Percentiles rank a stretch among this genome's conserved stretches.
Evolutionary conservation across 2,888 invertebrate genomes (phyloP).

Genomic region (Lycaena phlaeas): DNA sequence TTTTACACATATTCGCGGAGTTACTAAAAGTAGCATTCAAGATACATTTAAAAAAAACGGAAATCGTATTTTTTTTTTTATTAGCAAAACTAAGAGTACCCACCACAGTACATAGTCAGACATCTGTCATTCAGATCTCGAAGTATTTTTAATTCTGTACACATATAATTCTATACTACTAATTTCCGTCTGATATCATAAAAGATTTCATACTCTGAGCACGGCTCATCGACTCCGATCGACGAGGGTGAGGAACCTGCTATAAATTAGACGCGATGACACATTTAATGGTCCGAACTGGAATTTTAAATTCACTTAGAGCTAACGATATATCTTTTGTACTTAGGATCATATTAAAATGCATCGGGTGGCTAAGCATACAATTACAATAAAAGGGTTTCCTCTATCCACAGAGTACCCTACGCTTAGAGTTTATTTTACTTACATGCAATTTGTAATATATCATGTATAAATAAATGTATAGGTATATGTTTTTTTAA

Average conservation of each 20-base stretch:
- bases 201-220: slow-evolving; percentile 41
- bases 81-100: too few species aligned
- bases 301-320: slow-evolving; percentile 45
- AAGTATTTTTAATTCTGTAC: not conserved
- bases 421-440: too few species aligned
- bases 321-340: slow-evolving; percentile 8
- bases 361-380: not conserved
- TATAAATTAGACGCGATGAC: slow-evolving; percentile 59
- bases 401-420: too few species aligned
- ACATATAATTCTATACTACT: slow-evolving; percentile 11
- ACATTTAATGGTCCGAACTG: slow-evolving; percentile 52
- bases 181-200: slow-evolving; percentile 11
- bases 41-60: too few species aligned
- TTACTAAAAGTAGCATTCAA: too few species aligned
- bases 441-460: too few species aligned
- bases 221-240: slow-evolving; percentile 67
- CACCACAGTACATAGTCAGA: too few species aligned
- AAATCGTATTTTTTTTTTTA: too few species aligned
- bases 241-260: slow-evolving; percentile 38
- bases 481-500: too few species aligned
- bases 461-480: too few species aligned
- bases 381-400: too few species aligned
- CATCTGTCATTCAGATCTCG: not conserved
- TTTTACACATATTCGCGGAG: too few species aligned
- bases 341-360: slow-evolving; percentile 5